These are phyloP conservation scores for Heteropelma amictum DNA, from an alignment of 2,888 invertebrate species.

Conservation along the genomic window DNA sequence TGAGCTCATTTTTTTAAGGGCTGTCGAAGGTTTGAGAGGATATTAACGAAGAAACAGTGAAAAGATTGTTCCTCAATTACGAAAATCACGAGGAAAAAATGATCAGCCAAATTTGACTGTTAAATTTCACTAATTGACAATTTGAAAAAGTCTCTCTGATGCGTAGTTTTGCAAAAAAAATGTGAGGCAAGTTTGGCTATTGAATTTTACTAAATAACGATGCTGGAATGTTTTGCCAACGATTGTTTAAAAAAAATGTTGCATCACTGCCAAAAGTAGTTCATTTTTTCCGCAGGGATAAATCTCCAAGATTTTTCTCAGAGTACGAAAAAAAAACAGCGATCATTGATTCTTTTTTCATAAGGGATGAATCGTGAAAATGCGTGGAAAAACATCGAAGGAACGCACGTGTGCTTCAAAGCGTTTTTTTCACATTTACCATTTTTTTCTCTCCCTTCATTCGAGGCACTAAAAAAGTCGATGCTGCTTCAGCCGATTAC, in stretches of 20 bases:
- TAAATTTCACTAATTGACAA: not conserved
- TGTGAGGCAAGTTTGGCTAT: no score
- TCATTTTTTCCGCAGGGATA: no score
- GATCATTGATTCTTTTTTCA: not conserved
- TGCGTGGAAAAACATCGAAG: conserved; percentile 12
- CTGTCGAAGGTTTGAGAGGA: not conserved
- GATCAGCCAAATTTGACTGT: not conserved
- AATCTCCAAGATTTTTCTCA: no score
- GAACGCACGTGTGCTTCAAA: conserved; percentile 18
- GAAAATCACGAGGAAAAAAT: not conserved
- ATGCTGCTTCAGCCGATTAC: conserved; percentile 46
- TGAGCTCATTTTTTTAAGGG: conserved; percentile 4
- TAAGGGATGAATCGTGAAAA: not conserved
- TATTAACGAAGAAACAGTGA: not conserved
- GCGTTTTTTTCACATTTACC: conserved; percentile 1
- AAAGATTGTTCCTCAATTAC: not conserved
- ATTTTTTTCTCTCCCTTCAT: not conserved
- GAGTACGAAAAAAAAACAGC: not conserved
- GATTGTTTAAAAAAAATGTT: not conserved
- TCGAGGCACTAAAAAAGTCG: conserved; percentile 55
- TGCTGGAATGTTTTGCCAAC: no score
- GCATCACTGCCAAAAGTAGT: not conserved
- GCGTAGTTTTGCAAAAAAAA: not conserved
- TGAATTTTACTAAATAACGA: no score
- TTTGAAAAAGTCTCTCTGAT: not conserved